These are phyloP conservation scores for Artibeus lituratus DNA, from an alignment of 2,797 vertebrate genomes.

Conservation along the genomic window DNA sequence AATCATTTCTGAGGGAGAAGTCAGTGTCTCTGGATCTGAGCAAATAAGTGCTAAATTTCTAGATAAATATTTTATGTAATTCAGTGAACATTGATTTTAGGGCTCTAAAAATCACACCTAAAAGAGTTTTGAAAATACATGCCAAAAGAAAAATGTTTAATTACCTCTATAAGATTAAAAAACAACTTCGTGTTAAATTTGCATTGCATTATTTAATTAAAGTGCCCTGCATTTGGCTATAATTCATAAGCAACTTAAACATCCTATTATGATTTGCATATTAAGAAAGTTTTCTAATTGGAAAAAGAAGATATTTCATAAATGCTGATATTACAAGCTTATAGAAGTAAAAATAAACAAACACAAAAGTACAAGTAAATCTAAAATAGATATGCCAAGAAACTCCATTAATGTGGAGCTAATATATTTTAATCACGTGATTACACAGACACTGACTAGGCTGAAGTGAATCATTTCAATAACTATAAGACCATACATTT, in stretches of 20 bases:
- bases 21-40: conserved; percentile 56
- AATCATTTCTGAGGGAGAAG: conserved; percentile 45
- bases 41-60: conserved; percentile 59
- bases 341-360: neutral
- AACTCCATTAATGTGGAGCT: neutral
- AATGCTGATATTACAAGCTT: neutral
- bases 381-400: neutral
- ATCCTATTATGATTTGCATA: conserved; percentile 11
- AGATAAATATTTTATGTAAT: conserved; percentile 67
- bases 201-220: conserved; percentile 61
- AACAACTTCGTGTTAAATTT: conserved; percentile 17
- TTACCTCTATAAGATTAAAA: conserved; percentile 43
- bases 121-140: conserved; percentile 43
- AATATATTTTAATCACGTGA: neutral
- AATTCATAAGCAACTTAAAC: conserved; percentile 56
- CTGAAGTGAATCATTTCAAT: neutral
- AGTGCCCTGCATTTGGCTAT: neutral
- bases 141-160: conserved; percentile 6
- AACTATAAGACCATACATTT: neutral
- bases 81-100: conserved; percentile 54
- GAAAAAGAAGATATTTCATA: conserved; percentile 10
- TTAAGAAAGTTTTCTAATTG: conserved; percentile 13
- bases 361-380: neutral
- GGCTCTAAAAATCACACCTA: neutral
- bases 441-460: neutral